Evolutionary conservation across 2,113 vertebrate genomes (phyloP).

Genomic region (Mionectes macconnelli): DNA sequence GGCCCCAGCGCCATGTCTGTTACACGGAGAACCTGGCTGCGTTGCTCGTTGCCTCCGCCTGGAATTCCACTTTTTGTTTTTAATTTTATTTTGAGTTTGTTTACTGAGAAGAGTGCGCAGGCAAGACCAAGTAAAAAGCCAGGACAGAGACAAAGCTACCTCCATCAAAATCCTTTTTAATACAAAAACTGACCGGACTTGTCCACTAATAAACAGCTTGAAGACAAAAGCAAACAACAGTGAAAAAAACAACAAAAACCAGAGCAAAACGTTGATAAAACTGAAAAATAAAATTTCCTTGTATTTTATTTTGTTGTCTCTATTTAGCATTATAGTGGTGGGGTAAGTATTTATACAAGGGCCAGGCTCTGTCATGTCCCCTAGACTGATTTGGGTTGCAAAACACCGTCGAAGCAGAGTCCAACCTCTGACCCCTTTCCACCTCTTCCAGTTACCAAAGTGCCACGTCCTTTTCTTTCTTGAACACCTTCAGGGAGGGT

Average conservation of each 20-base stretch:
- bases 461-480: background rate
- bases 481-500: too few relatives aligned
- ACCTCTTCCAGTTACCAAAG: background rate
- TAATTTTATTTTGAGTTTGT: slow-evolving; percentile 80
- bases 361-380: background rate
- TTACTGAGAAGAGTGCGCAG: slow-evolving; percentile 65
- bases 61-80: slow-evolving; percentile 69
- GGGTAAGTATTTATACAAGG: background rate
- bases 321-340: fast-evolving
- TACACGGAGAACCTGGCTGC: slow-evolving; percentile 74
- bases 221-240: background rate
- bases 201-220: slow-evolving; percentile 71
- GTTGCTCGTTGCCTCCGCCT: slow-evolving; percentile 69
- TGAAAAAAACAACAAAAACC: background rate
- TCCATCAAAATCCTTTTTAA: slow-evolving; percentile 86
- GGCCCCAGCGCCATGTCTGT: slow-evolving; percentile 75
- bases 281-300: slow-evolving; percentile 81
- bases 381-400: too few relatives aligned
- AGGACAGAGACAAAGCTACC: slow-evolving; percentile 85
- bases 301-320: slow-evolving; percentile 72
- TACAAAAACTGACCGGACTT: slow-evolving; percentile 82
- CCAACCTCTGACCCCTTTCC: too few relatives aligned
- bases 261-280: slow-evolving; percentile 74
- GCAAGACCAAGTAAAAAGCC: slow-evolving; percentile 74
- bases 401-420: background rate